Base-by-base conservation (phyloP, 2,113 vertebrate species). In the Ictalurus furcatus region DNA sequence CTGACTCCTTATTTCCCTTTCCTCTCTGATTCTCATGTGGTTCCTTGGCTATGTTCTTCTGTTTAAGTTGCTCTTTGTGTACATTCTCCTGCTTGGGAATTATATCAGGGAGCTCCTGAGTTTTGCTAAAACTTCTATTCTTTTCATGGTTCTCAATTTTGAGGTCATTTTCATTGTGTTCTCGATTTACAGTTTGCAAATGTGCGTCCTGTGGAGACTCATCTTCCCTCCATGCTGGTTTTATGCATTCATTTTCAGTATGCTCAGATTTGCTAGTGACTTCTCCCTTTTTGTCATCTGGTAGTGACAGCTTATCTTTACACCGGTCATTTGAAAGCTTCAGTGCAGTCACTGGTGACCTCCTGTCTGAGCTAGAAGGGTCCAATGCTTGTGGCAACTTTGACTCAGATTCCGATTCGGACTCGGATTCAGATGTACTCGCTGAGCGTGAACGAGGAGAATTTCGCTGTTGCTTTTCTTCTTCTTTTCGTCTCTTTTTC, bases 401-500 rank as follows among this genome's bases (percentile, higher is more conserved):
- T 30, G 86, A 92, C 80, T 96, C 95, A 21, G 91, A 92, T 67
- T 96, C 96, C 34, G 95, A 95, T 9, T 96, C 96, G 9, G 96
- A 94, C 28, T 93, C 95, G 82, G 96, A 95, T 40, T 92, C 94
- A 13, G 95, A 95, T 85, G 94, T 95, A 90, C 94, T 95, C 37
- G 93, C 94, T 91, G 96, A 96, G 90, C 93, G 94, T 79, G 96
- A 95, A 69, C 90, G 95, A 93, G 97, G 96, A 90, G 97, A 96
- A 92, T 93, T 95, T 89, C 94, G 95, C 67, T 91, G 94, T 71
- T 94, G 94, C 88, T 95, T 95, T 90, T 95, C 95, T 74, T 96
- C 95, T 80, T 95, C 92, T 89, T 90, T 96, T 90, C 93, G 95
- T 86, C 12, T 95, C 87, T 95, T 96, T 90, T 96, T 96, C 78